These are phyloP conservation scores for Agapornis roseicollis DNA, from an alignment of 2,113 vertebrate species.

Conservation along the genomic window DNA sequence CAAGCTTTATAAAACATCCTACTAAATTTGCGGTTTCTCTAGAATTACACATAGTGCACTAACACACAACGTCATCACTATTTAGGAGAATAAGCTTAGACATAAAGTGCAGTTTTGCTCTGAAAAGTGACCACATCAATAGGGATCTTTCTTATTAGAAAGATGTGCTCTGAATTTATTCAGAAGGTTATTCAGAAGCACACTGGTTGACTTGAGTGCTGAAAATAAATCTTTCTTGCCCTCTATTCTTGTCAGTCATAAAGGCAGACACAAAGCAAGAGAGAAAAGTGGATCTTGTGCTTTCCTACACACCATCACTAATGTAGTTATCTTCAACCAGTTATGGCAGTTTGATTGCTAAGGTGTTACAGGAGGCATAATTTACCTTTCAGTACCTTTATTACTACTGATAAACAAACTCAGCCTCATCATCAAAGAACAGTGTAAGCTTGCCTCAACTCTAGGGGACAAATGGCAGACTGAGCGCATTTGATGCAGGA, in stretches of 20 bases:
- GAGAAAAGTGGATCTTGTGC: neutral
- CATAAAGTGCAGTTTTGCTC: neutral
- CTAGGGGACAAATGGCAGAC: neutral
- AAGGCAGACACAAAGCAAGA: neutral
- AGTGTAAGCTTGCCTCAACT: neutral
- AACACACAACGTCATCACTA: neutral
- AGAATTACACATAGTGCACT: neutral
- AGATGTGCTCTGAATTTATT: neutral
- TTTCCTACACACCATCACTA: neutral
- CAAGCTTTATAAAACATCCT: neutral
- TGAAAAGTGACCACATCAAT: neutral
- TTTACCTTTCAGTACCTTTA: neutral
- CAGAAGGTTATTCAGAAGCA: neutral
- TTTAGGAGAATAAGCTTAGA: neutral
- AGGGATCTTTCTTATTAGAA: neutral
- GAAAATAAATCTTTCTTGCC: neutral
- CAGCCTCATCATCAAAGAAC: neutral
- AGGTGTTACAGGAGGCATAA: neutral
- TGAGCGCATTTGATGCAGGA: neutral
- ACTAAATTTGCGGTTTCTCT: neutral
- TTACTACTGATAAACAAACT: neutral
- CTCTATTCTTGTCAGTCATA: neutral
- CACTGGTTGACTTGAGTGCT: neutral
- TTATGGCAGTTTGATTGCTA: neutral
- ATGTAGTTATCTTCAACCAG: neutral